These are phyloP conservation scores for Malurus melanocephalus DNA, from an alignment of 2,113 vertebrate genomes.

Conservation along the genomic window DNA sequence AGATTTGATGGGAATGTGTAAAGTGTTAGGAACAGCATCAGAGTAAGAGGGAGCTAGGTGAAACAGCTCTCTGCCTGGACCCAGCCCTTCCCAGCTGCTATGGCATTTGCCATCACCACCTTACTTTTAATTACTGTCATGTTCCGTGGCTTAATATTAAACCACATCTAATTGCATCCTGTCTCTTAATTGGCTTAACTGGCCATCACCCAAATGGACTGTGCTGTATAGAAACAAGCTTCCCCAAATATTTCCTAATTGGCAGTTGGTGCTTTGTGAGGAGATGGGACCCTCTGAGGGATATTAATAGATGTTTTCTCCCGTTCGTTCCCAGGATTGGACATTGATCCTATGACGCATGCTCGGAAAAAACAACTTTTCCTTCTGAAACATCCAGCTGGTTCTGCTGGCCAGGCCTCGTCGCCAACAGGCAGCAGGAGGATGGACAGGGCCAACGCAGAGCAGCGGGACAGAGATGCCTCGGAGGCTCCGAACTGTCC, in stretches of 20 bases:
- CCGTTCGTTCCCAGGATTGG: constrained; percentile 60
- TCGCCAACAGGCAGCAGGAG: constrained; percentile 57
- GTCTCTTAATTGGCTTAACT: constrained; percentile 36
- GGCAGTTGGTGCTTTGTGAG: neutral
- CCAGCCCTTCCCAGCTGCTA: neutral
- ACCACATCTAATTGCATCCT: neutral
- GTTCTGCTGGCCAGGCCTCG: constrained; percentile 60
- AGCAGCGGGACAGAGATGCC: constrained; percentile 42
- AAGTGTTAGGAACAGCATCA: rapidly evolving
- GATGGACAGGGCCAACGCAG: constrained; percentile 61
- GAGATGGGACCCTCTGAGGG: neutral
- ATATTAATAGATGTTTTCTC: constrained; percentile 46
- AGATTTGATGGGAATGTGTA: neutral
- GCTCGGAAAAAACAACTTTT: constrained; percentile 76
- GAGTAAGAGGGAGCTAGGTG: neutral
- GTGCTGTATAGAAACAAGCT: neutral
- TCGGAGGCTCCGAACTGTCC: constrained; percentile 11
- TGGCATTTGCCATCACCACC: neutral
- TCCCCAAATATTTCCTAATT: neutral
- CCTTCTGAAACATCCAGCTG: constrained; percentile 69
- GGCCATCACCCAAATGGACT: neutral
- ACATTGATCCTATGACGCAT: constrained; percentile 76
- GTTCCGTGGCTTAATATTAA: neutral
- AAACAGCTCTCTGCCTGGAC: neutral
- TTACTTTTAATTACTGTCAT: neutral